These are phyloP conservation scores for Cyrtodaria siliqua DNA, from an alignment of 2,888 invertebrate genomes.

Conservation along the genomic window DNA sequence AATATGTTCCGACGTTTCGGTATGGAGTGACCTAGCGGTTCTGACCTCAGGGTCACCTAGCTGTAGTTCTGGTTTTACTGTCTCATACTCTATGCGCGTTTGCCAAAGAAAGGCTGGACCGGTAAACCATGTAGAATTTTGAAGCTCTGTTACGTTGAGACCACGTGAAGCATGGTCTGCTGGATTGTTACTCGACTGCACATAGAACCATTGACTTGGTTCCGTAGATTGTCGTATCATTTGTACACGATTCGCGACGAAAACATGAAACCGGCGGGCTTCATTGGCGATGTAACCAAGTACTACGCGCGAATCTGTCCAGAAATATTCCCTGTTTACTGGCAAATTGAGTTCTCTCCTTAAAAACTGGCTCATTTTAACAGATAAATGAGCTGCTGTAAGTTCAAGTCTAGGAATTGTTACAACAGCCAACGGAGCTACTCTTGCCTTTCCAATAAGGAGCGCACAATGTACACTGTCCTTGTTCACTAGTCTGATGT, in stretches of 20 bases:
- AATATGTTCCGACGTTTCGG: not conserved
- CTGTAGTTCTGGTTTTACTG: constrained; percentile 12
- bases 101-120: constrained; percentile 19
- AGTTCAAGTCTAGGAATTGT: constrained; percentile 12
- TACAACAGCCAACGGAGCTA: constrained; percentile 28
- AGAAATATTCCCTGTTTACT: no score
- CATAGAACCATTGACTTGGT: not conserved
- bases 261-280: not conserved
- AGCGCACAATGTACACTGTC: constrained; percentile 19
- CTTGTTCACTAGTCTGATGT: constrained; percentile 28
- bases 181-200: not conserved
- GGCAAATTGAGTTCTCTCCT: no score
- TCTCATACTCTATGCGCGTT: not conserved
- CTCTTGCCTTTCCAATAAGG: constrained; percentile 33
- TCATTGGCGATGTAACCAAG: not conserved
- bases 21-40: constrained; percentile 5
- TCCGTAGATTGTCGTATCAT: not conserved
- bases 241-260: not conserved
- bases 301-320: not conserved
- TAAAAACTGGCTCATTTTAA: no score
- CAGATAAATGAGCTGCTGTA: no score
- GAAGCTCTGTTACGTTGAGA: not conserved
- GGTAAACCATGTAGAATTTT: no score
- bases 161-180: not conserved
- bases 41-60: constrained; percentile 48